phyloP scores from a whole-genome alignment of 2,888 invertebrate genomes.

The Drosophila fungiperda region DNA sequence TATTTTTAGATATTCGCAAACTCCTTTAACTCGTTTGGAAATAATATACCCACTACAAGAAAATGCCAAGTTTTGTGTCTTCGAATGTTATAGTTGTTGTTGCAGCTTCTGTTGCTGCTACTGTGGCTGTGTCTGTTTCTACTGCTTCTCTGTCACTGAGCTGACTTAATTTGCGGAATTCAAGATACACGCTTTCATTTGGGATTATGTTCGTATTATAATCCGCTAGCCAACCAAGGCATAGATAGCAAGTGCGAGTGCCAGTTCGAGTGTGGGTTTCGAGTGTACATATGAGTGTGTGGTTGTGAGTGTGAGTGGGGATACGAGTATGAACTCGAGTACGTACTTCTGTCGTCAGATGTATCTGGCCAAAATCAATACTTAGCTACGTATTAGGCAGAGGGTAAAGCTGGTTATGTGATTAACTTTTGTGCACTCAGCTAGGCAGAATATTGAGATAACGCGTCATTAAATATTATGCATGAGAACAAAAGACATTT shows the following conservation, averaged over 20 bases:
- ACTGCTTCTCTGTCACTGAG: conserved; percentile 17
- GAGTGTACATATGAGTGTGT: too few species aligned
- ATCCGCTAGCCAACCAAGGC: conserved; percentile 59
- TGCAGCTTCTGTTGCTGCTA: conserved; percentile 18
- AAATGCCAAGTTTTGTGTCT: conserved; percentile 45
- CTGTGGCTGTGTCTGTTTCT: conserved; percentile 1
- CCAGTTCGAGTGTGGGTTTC: not conserved
- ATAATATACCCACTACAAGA: conserved; percentile 14
- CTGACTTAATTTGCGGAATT: conserved; percentile 75
- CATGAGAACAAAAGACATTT: conserved; percentile 69
- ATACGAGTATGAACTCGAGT: conserved; percentile 3
- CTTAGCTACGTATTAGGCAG: conserved; percentile 27
- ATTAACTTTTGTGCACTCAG: conserved; percentile 76
- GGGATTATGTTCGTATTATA: conserved; percentile 72
- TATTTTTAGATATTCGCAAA: not conserved
- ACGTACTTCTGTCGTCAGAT: conserved; percentile 1
- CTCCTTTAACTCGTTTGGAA: not conserved
- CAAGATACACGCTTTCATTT: conserved; percentile 76
- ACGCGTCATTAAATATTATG: conserved; percentile 68
- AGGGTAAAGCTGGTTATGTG: conserved; percentile 51
- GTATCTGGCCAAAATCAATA: conserved; percentile 65
- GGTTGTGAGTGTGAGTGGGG: conserved; percentile 1
- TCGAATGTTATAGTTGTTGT: conserved; percentile 14
- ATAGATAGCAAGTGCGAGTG: conserved; percentile 19
- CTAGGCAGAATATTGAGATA: conserved; percentile 70